phyloP scores from a whole-genome alignment of 2,888 invertebrate genomes.

The Scaeva pyrastri region DNA sequence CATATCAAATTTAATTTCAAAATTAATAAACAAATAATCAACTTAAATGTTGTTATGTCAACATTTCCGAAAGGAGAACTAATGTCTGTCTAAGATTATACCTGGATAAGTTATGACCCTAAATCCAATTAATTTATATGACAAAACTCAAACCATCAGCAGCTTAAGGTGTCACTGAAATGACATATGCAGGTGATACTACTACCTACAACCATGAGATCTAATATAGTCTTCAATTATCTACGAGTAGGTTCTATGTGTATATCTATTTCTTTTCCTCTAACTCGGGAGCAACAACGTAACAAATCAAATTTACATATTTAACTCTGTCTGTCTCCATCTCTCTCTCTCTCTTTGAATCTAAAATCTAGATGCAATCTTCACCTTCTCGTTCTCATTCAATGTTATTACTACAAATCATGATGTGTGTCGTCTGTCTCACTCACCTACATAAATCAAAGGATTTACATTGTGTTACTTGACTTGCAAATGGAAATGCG shows the following conservation, averaged over 20 bases:
- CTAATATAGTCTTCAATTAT: constrained; percentile 14
- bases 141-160: background rate
- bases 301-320: constrained; percentile 34
- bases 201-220: background rate
- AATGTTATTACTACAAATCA: constrained; percentile 38
- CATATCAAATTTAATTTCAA: no score
- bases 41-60: background rate
- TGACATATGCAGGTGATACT: background rate
- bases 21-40: no score
- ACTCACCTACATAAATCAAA: constrained; percentile 43
- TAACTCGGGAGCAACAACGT: constrained; percentile 8
- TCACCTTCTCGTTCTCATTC: constrained; percentile 7
- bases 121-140: background rate
- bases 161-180: background rate
- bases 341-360: no score
- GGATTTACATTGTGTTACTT: constrained; percentile 40
- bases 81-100: background rate
- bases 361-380: constrained; percentile 23
- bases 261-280: constrained; percentile 1
- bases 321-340: background rate
- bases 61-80: background rate
- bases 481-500: constrained; percentile 31
- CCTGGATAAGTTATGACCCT: background rate
- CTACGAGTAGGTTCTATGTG: no score
- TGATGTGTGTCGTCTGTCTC: background rate